These are phyloP conservation scores for Priocnemis perturbator DNA, from an alignment of 2,888 invertebrate genomes.

Conservation along the genomic window DNA sequence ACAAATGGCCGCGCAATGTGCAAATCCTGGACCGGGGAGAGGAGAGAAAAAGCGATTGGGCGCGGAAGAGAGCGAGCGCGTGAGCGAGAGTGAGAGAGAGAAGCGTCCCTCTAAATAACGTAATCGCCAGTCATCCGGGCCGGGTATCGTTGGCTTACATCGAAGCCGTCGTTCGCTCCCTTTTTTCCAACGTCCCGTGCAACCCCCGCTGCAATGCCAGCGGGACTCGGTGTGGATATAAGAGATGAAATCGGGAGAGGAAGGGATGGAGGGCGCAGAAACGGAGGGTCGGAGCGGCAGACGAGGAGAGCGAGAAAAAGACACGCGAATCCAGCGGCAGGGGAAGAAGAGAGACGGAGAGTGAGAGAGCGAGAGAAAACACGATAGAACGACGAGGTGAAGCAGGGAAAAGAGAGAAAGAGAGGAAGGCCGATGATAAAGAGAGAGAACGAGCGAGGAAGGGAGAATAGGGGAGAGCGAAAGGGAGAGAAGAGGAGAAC, in stretches of 20 bases:
- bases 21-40: neutral
- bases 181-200: conserved; percentile 13
- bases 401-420: conserved; percentile 30
- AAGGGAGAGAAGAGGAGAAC: conserved; percentile 29
- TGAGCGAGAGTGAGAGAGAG: neutral
- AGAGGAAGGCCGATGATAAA: conserved; percentile 5
- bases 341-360: neutral
- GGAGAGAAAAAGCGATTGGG: neutral
- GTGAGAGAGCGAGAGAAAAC: neutral
- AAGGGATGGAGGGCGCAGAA: neutral
- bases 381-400: neutral
- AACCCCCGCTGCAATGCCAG: no score
- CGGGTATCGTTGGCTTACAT: no score
- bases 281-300: neutral
- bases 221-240: no score
- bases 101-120: no score
- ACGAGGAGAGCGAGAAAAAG: neutral
- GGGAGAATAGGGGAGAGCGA: conserved; percentile 9
- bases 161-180: neutral
- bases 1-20: conserved; percentile 4
- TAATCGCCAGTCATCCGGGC: no score
- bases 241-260: conserved; percentile 4
- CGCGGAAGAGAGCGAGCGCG: neutral
- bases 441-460: conserved; percentile 24
- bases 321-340: neutral